Percentiles rank a stretch among this genome's conserved stretches.
phyloP scores from a whole-genome alignment of 2,797 vertebrate genomes.

The Myripristis jacobus region DNA sequence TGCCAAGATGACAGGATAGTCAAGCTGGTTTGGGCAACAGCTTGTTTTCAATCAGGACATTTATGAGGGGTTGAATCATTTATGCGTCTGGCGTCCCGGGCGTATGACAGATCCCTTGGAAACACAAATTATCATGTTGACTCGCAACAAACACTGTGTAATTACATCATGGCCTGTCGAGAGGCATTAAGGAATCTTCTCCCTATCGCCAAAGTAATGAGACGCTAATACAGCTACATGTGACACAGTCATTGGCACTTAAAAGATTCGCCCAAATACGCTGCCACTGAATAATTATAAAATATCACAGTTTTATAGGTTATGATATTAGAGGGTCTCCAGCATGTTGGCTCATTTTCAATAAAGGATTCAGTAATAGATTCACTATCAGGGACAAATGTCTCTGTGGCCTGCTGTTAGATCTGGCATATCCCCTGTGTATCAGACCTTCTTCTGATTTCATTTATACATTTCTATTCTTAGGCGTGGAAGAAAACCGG shows the following conservation, averaged over 20 bases:
- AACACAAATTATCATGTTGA: slow-evolving; percentile 83
- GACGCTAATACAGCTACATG: slow-evolving; percentile 77
- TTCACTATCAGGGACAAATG: slow-evolving; percentile 66
- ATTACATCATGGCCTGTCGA: slow-evolving; percentile 82
- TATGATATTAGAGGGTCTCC: slow-evolving; percentile 55
- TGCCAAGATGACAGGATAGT: slow-evolving; percentile 56
- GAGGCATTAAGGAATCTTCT: slow-evolving; percentile 79
- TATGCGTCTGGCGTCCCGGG: slow-evolving; percentile 74
- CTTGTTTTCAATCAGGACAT: slow-evolving; percentile 80
- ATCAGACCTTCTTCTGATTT: slow-evolving; percentile 57
- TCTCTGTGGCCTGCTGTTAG: slow-evolving; percentile 53
- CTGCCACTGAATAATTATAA: slow-evolving; percentile 66
- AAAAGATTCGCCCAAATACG: slow-evolving; percentile 67
- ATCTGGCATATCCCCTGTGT: slow-evolving; percentile 46
- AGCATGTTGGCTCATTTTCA: slow-evolving; percentile 66
- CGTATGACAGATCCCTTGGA: slow-evolving; percentile 78
- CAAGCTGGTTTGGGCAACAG: slow-evolving; percentile 69
- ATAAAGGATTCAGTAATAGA: slow-evolving; percentile 66
- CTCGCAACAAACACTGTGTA: slow-evolving; percentile 82
- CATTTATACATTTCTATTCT: slow-evolving; percentile 71
- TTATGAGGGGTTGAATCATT: slow-evolving; percentile 80
- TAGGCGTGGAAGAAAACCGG: slow-evolving; percentile 53
- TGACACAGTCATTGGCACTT: slow-evolving; percentile 74
- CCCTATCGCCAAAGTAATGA: slow-evolving; percentile 79
- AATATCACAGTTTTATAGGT: slow-evolving; percentile 65